Evolutionary conservation across 1,140 invertebrate genomes (phyloP).

Genomic region (Scaptomyza montana): DNA sequence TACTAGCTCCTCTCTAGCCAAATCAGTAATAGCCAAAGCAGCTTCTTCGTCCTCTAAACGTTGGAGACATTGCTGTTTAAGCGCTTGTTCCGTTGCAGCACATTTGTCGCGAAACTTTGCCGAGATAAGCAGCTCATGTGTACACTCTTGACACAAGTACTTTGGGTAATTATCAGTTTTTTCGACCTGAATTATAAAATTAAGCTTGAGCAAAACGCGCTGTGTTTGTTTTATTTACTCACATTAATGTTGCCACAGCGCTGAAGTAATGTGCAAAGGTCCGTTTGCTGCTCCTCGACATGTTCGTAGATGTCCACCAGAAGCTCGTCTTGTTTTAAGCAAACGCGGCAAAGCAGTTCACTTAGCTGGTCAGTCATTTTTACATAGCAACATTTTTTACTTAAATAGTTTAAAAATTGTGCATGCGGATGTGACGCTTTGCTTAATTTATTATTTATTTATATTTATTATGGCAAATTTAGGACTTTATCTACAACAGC

Average conservation of each 20-base stretch:
- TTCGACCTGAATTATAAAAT: conserved; percentile 30
- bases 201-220: neutral
- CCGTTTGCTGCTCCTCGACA: conserved; percentile 52
- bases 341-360: conserved; percentile 51
- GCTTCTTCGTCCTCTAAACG: neutral
- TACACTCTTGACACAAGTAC: conserved; percentile 61
- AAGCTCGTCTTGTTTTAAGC: conserved; percentile 56
- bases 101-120: conserved; percentile 68
- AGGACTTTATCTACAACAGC: conserved; percentile 4
- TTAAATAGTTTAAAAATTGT: neutral
- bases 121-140: conserved; percentile 54
- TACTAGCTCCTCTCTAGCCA: neutral
- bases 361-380: conserved; percentile 15
- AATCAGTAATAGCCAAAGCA: neutral
- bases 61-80: neutral
- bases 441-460: neutral
- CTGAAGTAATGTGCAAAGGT: conserved; percentile 48
- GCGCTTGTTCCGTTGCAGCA: conserved; percentile 25
- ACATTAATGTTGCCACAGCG: conserved; percentile 56
- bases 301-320: conserved; percentile 56
- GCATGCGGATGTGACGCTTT: neutral
- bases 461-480: conserved; percentile 6
- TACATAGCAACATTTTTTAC: neutral
- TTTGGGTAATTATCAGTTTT: conserved; percentile 44
- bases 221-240: neutral